A percentile compares a stretch with the other conserved stretches of the same genome.
Evolutionary conservation across 2,113 vertebrate species (phyloP).

Genomic region (Dendropsophus ebraccatus): DNA sequence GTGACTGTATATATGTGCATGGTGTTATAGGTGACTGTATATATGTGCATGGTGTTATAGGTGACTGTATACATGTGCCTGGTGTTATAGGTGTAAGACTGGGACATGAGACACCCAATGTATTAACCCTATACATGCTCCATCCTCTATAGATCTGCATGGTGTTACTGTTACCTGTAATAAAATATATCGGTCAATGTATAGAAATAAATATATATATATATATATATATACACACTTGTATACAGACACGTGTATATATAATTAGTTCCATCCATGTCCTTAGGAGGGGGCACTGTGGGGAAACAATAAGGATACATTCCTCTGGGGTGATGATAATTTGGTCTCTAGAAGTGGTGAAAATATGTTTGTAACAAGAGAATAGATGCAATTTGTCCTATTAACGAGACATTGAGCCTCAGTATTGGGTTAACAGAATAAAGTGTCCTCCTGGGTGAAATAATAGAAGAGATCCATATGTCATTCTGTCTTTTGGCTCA

Average conservation of each 20-base stretch:
- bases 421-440: constrained; percentile 55
- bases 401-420: constrained; percentile 53
- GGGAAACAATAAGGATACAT: constrained; percentile 36
- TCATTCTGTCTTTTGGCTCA: constrained; percentile 61
- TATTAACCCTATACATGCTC: no score
- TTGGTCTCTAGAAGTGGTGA: constrained; percentile 48
- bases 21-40: no score
- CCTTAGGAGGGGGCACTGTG: background rate
- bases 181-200: no score
- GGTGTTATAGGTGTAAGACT: no score
- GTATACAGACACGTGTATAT: background rate
- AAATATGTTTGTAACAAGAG: constrained; percentile 57
- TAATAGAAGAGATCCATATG: constrained; percentile 60
- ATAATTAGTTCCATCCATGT: background rate
- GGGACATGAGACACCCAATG: no score
- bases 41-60: no score
- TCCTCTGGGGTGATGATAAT: constrained; percentile 38
- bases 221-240: no score
- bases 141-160: no score
- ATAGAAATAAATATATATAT: no score
- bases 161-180: no score
- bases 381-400: constrained; percentile 57
- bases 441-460: constrained; percentile 64
- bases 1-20: no score
- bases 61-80: no score